Evolutionary conservation across 2,888 invertebrate genomes (phyloP), one percentile per base, ranked within the genome.

Genomic region (Drosophila multiciliata): DNA sequence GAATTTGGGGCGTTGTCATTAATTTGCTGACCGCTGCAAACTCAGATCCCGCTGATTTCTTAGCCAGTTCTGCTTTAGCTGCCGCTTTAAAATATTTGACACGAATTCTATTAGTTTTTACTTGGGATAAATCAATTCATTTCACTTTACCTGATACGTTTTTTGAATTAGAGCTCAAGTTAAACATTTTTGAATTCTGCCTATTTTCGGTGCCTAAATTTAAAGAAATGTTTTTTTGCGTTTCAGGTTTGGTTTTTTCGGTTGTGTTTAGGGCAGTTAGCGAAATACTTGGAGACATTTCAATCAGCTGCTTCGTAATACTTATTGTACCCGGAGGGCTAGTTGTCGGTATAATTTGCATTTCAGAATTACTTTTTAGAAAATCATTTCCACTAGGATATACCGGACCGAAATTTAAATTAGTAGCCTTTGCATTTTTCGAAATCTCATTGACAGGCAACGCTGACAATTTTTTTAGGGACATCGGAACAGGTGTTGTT

Each of bases 311-410:
- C 57, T 91, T 91, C 33, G 90, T 82, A 63, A 90, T 86, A 60
- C 86, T 90, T 32, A 82, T 83, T n/a, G 91, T 83, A 17, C 87
- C 83, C 17, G 91, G 89, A 12, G 91, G 90, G 32, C 87, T 88
- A 9, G 85, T 82, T 52, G 91, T 90, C 29, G 91, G 92, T 73
- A 92, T 91, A 58, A 91, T 92, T 83, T 91, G 91, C 92, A 91
- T 91, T 73, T 90, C 90, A 5, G 74, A 78, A 40, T 76, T 85
- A 7, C 64, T 60, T 50, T 84, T 90, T 17, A 83, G 38, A 45
- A 62, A 79, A 52, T 77, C 75, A 8, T 74, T 75, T 5, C 48
- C 52, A 55, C n/a, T 57, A 6, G 71, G 42, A 59, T 61, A 78
- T 8, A 52, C 62, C 9, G 73, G 32, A 0, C 63, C 23, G 12